Evolutionary conservation across 2,888 invertebrate species (phyloP).

Genomic region (Agriopis aurantiaria): DNA sequence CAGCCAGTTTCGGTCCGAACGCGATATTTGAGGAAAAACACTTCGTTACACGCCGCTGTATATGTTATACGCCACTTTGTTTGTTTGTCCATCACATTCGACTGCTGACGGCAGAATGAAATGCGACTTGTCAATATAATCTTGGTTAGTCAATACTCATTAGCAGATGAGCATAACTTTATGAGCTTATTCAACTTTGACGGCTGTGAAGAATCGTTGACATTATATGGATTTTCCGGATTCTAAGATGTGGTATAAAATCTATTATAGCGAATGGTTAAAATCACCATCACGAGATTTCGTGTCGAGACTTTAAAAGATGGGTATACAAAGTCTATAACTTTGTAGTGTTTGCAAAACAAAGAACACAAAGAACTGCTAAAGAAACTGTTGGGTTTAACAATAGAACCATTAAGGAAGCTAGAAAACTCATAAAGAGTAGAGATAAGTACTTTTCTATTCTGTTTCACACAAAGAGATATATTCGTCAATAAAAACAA

Average conservation of each 20-base stretch:
- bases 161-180: slow-evolving; percentile 27
- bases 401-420: slow-evolving; percentile 10
- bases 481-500: background rate
- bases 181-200: slow-evolving; percentile 22
- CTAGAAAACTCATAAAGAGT: background rate
- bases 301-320: slow-evolving; percentile 1
- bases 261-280: slow-evolving; percentile 8
- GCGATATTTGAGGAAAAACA: background rate
- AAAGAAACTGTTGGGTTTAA: slow-evolving; percentile 14
- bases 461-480: slow-evolving; percentile 3
- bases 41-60: background rate
- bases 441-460: background rate
- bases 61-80: slow-evolving; percentile 5
- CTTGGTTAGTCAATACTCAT: slow-evolving; percentile 3
- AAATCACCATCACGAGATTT: background rate
- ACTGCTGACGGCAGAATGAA: slow-evolving; percentile 5
- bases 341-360: slow-evolving; percentile 52
- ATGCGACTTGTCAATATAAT: slow-evolving; percentile 14
- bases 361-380: slow-evolving; percentile 31
- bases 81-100: slow-evolving; percentile 16
- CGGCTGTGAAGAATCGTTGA: background rate
- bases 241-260: slow-evolving; percentile 15
- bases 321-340: slow-evolving; percentile 10
- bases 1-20: background rate
- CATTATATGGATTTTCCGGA: slow-evolving; percentile 11